Evolutionary conservation across 2,888 invertebrate species (phyloP), one percentile per base, ranked within the genome.

Genomic region (Andrena haemorrhoa): DNA sequence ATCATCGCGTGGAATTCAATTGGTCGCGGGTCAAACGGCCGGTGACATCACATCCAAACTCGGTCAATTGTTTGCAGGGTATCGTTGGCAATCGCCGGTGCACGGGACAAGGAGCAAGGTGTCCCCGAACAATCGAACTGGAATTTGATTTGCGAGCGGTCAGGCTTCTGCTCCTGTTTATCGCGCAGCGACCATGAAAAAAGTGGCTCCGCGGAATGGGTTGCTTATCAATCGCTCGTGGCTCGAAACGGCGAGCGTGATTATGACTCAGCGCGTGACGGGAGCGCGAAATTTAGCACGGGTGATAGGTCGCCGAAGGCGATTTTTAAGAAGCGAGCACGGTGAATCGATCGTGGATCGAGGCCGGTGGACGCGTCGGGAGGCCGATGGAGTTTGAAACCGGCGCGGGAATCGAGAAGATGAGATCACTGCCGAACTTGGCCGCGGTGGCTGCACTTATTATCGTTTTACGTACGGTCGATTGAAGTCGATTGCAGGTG

Each of bases 31-130:
- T 88, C 79, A 73, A 86, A 77, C 70, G 66, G 63, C 79, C 84
- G 81, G 75, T 89, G 90, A 90, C 83, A 79, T 91, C 90, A 89
- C 69, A 72, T 49, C 61, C 74, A 61, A 85, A 88, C 66, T 73
- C 65, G 75, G 69, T 49, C n/a, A 56, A 73, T 56, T 20, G n/a
- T 64, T 61, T 7, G 20, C 10, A n/a, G 12, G 16, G 66, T 68
- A 53, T 51, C 26, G 53, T 75, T 56, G n/a, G 49, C 74, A 49
- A 77, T 79, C 63, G 69, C 66, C 58, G 60, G 73, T 86, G 61
- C 53, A 47, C 51, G 16, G 12, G 66, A 5, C 29, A n/a, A 12
- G 29, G 29, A 58, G 5, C 41, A 41, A 41, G 41, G 41, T 41
- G 41, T 16, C 41, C 1, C 4, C 53, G 53, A 53, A n/a, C 53